Evolutionary conservation across 2,888 invertebrate species (phyloP).

Genomic region (Ypsolopha sequella): DNA sequence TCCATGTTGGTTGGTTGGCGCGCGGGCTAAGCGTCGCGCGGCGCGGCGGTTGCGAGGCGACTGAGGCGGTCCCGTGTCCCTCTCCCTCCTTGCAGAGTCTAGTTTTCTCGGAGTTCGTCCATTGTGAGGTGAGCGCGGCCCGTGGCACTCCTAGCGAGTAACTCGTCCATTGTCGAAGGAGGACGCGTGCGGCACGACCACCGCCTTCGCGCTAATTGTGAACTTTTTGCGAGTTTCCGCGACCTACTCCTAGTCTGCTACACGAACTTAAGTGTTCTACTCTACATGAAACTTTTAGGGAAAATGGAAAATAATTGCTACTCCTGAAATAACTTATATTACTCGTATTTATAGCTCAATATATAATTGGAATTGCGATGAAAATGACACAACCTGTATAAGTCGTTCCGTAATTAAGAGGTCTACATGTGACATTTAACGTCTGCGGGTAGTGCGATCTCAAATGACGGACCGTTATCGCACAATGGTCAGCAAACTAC

Average conservation of each 20-base stretch:
- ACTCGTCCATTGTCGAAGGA: constrained; percentile 29
- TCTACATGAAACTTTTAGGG: too few species aligned
- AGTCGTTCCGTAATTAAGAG: too few species aligned
- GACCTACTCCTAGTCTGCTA: constrained; percentile 6
- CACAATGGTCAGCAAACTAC: constrained; percentile 22
- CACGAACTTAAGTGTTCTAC: too few species aligned
- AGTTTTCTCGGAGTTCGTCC: too few species aligned
- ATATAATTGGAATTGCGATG: too few species aligned
- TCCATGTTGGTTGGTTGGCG: constrained; percentile 48
- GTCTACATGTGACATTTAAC: too few species aligned
- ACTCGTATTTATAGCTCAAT: too few species aligned
- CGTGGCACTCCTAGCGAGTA: constrained; percentile 9
- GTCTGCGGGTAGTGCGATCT: not conserved
- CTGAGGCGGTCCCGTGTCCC: constrained; percentile 57
- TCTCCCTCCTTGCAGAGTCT: constrained; percentile 9
- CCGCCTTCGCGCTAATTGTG: not conserved
- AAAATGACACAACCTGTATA: too few species aligned
- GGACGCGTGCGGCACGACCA: constrained; percentile 12
- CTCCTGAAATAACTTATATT: too few species aligned
- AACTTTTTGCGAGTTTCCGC: not conserved
- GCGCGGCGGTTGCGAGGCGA: constrained; percentile 56
- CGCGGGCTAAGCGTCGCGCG: constrained; percentile 33
- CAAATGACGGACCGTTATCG: constrained; percentile 18
- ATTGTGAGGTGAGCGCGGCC: constrained; percentile 12
- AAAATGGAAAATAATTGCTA: too few species aligned